These are phyloP conservation scores for Buathra laborator DNA, from an alignment of 2,888 invertebrate species.

Conservation along the genomic window DNA sequence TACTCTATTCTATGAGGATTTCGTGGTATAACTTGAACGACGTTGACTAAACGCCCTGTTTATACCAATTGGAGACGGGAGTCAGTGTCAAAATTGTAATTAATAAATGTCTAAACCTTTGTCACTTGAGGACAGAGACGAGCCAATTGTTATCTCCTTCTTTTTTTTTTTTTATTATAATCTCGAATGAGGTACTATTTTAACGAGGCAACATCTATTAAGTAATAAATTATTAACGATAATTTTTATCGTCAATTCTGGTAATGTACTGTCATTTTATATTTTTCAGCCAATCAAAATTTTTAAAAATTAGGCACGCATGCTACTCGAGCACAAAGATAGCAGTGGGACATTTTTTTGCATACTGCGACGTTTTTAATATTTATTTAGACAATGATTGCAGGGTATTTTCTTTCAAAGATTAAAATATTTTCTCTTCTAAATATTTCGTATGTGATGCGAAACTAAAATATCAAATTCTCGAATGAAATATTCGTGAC, in stretches of 20 bases:
- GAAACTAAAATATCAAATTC: background rate
- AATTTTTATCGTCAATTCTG: background rate
- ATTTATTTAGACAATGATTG: too few species aligned
- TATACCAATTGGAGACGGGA: slow-evolving; percentile 35
- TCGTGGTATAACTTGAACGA: background rate
- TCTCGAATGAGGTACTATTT: background rate
- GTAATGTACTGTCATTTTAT: too few species aligned
- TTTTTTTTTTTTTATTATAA: background rate
- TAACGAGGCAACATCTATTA: too few species aligned
- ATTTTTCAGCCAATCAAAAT: background rate
- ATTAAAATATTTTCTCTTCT: too few species aligned
- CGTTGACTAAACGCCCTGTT: slow-evolving; percentile 36
- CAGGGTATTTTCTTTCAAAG: too few species aligned
- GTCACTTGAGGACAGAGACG: background rate
- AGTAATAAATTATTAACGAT: background rate
- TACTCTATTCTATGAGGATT: slow-evolving; percentile 19
- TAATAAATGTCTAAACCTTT: background rate
- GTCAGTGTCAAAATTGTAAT: slow-evolving; percentile 28
- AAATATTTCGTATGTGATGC: too few species aligned
- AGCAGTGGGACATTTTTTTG: too few species aligned
- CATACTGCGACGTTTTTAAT: too few species aligned
- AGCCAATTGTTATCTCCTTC: background rate
- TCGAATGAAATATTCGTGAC: background rate
- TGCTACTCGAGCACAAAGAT: too few species aligned
- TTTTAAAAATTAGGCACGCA: too few species aligned